phyloP scores from a whole-genome alignment of 2,113 vertebrate species.

The Pantherophis guttatus region DNA sequence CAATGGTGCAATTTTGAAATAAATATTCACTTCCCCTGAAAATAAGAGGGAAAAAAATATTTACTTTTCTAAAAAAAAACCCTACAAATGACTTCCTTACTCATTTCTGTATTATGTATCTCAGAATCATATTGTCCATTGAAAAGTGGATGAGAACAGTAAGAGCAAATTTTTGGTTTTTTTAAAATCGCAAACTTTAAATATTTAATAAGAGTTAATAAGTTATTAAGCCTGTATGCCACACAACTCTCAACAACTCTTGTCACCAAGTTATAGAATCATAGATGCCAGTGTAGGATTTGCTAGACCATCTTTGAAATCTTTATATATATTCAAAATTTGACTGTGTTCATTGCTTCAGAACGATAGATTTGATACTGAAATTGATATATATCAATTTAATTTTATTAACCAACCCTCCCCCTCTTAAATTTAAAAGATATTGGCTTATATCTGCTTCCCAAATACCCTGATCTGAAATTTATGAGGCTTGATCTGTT shows the following conservation, averaged over 20 bases:
- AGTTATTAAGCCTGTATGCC: neutral
- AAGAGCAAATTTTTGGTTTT: neutral
- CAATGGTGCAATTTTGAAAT: neutral
- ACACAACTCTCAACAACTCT: neutral
- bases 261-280: neutral
- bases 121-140: neutral
- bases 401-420: neutral
- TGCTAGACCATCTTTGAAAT: neutral
- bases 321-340: neutral
- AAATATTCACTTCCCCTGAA: neutral
- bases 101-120: neutral
- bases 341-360: neutral
- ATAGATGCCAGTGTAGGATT: neutral
- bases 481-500: neutral
- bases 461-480: neutral
- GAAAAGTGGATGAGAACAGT: neutral
- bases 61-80: neutral
- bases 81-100: neutral
- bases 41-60: neutral
- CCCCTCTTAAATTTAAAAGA: neutral
- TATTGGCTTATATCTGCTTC: neutral
- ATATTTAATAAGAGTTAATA: neutral
- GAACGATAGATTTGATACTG: neutral
- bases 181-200: neutral
- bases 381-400: neutral